phyloP scores from a whole-genome alignment of 2,888 invertebrate genomes.

The Cremastobaeus sp. region DNA sequence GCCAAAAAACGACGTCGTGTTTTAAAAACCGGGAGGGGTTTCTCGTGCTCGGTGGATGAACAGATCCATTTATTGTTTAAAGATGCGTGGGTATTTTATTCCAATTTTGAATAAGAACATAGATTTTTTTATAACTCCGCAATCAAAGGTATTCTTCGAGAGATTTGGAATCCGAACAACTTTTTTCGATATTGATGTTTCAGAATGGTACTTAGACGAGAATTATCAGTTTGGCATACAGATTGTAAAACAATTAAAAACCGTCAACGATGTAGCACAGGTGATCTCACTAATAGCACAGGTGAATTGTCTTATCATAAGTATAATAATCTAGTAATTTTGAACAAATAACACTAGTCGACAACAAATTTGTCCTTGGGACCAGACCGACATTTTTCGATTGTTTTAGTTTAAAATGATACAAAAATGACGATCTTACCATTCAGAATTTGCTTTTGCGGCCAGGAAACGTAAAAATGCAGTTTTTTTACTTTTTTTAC shows the following conservation, averaged over 20 bases:
- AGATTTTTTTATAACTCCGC: slow-evolving; percentile 32
- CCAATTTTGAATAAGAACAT: slow-evolving; percentile 8
- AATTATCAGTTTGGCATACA: slow-evolving; percentile 26
- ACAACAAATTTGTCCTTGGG: no score
- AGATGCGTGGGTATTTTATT: slow-evolving; percentile 10
- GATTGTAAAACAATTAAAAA: slow-evolving; percentile 6
- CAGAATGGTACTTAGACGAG: slow-evolving; percentile 25
- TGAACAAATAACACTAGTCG: no score
- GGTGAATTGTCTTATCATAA: no score
- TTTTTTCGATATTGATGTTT: slow-evolving; percentile 25
- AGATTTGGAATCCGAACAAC: slow-evolving; percentile 30
- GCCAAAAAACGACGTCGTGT: slow-evolving; percentile 7
- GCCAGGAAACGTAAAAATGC: no score
- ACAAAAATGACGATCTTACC: no score
- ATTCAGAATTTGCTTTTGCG: no score
- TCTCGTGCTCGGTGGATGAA: slow-evolving; percentile 24
- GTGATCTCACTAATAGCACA: no score
- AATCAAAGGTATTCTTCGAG: slow-evolving; percentile 36
- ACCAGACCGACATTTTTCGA: no score
- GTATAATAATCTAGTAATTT: no score
- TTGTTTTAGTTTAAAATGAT: no score
- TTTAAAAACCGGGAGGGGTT: slow-evolving; percentile 17
- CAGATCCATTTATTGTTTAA: slow-evolving; percentile 13
- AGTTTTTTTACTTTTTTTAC: no score
- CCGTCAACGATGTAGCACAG: slow-evolving; percentile 39